Percentiles rank a stretch among this genome's conserved stretches.
Evolutionary conservation across 1,140 invertebrate genomes (phyloP).

Genomic region (Drosophila erecta): DNA sequence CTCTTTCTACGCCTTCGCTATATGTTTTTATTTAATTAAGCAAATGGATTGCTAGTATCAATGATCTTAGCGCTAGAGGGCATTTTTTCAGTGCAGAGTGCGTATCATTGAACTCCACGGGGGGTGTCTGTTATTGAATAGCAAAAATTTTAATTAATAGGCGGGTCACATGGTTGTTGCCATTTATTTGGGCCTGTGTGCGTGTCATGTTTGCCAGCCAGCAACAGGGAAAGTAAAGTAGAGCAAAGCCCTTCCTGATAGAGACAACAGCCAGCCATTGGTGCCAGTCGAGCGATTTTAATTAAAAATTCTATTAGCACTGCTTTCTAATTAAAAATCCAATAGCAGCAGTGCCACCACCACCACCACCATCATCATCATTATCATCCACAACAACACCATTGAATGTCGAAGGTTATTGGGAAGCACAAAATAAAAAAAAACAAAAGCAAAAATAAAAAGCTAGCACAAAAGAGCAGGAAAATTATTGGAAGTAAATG

Average conservation of each 20-base stretch:
- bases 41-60: too few relatives aligned
- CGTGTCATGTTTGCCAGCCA: slow-evolving; percentile 66
- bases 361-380: slow-evolving; percentile 17
- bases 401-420: slow-evolving; percentile 44
- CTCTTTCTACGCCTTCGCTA: not conserved
- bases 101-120: slow-evolving; percentile 34
- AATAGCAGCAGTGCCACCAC: slow-evolving; percentile 31
- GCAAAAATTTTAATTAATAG: slow-evolving; percentile 81
- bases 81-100: slow-evolving; percentile 4
- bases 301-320: slow-evolving; percentile 81
- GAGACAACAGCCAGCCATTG: slow-evolving; percentile 48
- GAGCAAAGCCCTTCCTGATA: slow-evolving; percentile 30
- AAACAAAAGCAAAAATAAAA: not conserved
- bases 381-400: slow-evolving; percentile 21
- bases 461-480: slow-evolving; percentile 21
- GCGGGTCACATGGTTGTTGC: slow-evolving; percentile 43
- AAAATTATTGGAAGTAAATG: slow-evolving; percentile 57
- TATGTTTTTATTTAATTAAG: not conserved
- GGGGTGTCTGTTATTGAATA: slow-evolving; percentile 61
- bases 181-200: slow-evolving; percentile 60
- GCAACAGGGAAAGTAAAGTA: slow-evolving; percentile 53
- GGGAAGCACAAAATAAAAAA: not conserved
- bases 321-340: slow-evolving; percentile 77
- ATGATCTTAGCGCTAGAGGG: too few relatives aligned
- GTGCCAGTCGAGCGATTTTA: slow-evolving; percentile 65